Percentiles rank a stretch among this genome's conserved stretches.
Evolutionary conservation across 2,888 invertebrate genomes (phyloP).

Genomic region (Troides aeacus): DNA sequence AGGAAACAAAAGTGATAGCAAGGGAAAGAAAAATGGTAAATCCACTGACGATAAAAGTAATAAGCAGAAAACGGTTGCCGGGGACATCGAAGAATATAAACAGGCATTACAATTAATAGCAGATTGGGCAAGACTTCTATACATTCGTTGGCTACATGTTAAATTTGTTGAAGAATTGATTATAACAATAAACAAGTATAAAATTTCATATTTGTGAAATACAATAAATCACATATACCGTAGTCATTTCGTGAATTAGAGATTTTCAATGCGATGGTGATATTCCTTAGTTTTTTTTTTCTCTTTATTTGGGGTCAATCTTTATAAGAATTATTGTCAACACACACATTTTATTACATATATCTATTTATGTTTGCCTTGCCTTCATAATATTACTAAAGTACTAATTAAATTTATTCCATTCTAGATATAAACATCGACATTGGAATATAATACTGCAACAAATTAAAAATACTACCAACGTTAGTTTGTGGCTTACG

Average conservation of each 20-base stretch:
- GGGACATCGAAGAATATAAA: slow-evolving; percentile 51
- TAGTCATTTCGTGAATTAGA: no score
- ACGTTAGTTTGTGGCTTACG: slow-evolving; percentile 56
- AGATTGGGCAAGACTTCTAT: slow-evolving; percentile 57
- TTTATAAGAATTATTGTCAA: neutral
- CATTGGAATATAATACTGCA: slow-evolving; percentile 65
- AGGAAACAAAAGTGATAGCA: slow-evolving; percentile 33
- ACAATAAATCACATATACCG: no score
- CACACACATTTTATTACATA: neutral
- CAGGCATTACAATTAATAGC: slow-evolving; percentile 54
- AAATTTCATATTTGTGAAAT: neutral
- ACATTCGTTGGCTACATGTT: slow-evolving; percentile 62
- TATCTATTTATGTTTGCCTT: neutral
- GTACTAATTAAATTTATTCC: slow-evolving; percentile 4
- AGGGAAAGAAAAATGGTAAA: slow-evolving; percentile 42
- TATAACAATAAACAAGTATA: slow-evolving; percentile 52
- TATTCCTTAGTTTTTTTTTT: no score
- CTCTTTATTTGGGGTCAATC: no score
- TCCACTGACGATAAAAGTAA: slow-evolving; percentile 42
- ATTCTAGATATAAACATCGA: slow-evolving; percentile 57
- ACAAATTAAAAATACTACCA: slow-evolving; percentile 52
- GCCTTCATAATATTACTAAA: neutral
- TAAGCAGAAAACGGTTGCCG: slow-evolving; percentile 40
- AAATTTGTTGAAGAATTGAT: slow-evolving; percentile 57
- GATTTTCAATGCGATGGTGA: no score